Evolutionary conservation across 1,140 invertebrate species (phyloP).

Genomic region (Galleria mellonella): DNA sequence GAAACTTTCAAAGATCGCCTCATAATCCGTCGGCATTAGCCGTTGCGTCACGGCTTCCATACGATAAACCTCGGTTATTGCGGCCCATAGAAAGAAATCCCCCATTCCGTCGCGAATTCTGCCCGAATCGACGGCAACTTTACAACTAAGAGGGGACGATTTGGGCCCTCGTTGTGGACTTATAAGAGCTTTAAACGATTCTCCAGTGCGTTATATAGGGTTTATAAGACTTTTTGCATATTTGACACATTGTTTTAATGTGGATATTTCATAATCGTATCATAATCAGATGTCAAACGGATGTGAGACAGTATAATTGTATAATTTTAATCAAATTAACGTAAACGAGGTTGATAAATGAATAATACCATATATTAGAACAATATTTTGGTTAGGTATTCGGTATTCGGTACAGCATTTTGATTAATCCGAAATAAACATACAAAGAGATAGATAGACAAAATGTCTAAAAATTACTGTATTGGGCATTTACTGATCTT

Average conservation of each 20-base stretch:
- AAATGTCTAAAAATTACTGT: no score
- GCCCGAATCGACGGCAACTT: slow-evolving; percentile 11
- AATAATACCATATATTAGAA: no score
- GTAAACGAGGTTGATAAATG: no score
- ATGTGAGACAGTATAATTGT: background rate
- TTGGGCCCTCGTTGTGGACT: slow-evolving; percentile 10
- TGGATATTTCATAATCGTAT: no score
- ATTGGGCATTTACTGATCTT: no score
- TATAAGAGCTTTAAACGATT: slow-evolving; percentile 12
- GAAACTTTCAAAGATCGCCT: slow-evolving; percentile 7
- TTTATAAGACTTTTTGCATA: slow-evolving; percentile 3
- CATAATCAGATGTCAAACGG: background rate
- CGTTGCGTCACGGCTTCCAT: slow-evolving; percentile 1
- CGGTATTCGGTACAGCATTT: no score
- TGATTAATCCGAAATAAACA: no score
- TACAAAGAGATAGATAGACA: no score
- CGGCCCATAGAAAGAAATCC: slow-evolving; percentile 10
- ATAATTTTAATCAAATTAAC: no score
- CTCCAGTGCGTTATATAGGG: slow-evolving; percentile 8
- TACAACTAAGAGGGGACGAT: slow-evolving; percentile 10
- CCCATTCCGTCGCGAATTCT: slow-evolving; percentile 7
- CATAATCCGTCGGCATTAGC: slow-evolving; percentile 11
- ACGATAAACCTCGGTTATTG: slow-evolving; percentile 11
- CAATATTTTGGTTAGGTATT: no score
- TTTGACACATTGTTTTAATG: background rate